These are phyloP conservation scores for Morpho achilles DNA, from an alignment of 2,888 invertebrate species.

Conservation along the genomic window DNA sequence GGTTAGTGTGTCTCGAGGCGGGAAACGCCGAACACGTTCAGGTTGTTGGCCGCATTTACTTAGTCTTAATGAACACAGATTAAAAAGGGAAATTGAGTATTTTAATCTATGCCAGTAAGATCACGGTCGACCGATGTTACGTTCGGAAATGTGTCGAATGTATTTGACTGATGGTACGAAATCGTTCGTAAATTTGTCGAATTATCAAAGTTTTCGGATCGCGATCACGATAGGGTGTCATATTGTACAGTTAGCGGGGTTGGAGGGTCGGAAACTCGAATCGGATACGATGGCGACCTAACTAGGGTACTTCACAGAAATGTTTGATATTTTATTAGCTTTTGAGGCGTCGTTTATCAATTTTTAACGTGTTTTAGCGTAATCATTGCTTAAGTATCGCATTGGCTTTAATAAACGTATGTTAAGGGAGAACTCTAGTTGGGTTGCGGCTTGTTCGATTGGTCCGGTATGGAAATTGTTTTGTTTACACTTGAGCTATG, in stretches of 20 bases:
- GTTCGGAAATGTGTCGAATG: conserved; percentile 3
- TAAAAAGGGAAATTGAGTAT: conserved; percentile 6
- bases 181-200: conserved; percentile 8
- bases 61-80: conserved; percentile 24
- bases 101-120: conserved; percentile 20
- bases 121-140: neutral
- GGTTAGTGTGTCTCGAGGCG: conserved; percentile 51
- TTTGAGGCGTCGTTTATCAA: conserved; percentile 28
- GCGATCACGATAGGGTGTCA: conserved; percentile 29
- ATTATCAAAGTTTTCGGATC: neutral
- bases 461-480: conserved; percentile 16
- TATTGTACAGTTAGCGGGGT: conserved; percentile 47
- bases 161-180: conserved; percentile 4
- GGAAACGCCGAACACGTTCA: conserved; percentile 29
- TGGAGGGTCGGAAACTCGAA: conserved; percentile 50
- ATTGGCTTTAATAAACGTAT: conserved; percentile 29
- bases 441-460: conserved; percentile 12
- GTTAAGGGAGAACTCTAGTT: conserved; percentile 14
- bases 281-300: conserved; percentile 26
- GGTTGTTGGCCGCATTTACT: conserved; percentile 26
- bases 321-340: conserved; percentile 23
- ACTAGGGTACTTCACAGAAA: conserved; percentile 14
- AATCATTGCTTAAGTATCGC: conserved; percentile 30
- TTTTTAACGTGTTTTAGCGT: conserved; percentile 32
- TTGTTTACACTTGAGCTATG: conserved; percentile 12